phyloP scores from a whole-genome alignment of 1,140 invertebrate genomes.

The Drosophila kanapiae region DNA sequence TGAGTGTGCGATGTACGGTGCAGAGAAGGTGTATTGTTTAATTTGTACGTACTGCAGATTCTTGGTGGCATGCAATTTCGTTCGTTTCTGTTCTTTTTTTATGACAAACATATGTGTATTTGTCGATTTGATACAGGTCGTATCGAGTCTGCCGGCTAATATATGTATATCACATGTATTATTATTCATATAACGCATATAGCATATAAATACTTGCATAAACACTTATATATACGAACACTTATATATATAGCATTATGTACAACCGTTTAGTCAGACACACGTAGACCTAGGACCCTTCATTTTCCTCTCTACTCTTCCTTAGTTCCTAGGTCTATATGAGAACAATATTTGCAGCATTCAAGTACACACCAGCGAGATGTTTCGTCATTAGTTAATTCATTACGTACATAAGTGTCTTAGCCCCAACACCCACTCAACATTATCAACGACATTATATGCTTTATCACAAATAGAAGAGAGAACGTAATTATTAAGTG shows the following conservation, averaged over 20 bases:
- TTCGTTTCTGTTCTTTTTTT: slow-evolving; percentile 42
- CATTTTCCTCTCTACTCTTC: slow-evolving; percentile 32
- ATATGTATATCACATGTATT: slow-evolving; percentile 63
- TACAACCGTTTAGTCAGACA: slow-evolving; percentile 42
- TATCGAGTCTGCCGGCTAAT: slow-evolving; percentile 31
- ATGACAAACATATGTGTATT: slow-evolving; percentile 36
- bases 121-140: slow-evolving; percentile 18
- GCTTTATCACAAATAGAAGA: slow-evolving; percentile 62
- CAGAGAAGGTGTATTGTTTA: slow-evolving; percentile 23
- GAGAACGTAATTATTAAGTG: slow-evolving; percentile 45
- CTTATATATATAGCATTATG: slow-evolving; percentile 43
- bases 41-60: slow-evolving; percentile 15
- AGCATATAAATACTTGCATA: slow-evolving; percentile 37
- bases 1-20: slow-evolving; percentile 22
- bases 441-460: slow-evolving; percentile 77
- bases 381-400: slow-evolving; percentile 74
- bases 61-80: slow-evolving; percentile 35
- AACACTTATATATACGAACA: slow-evolving; percentile 36
- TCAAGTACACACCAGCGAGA: slow-evolving; percentile 15
- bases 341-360: slow-evolving; percentile 48
- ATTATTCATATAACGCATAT: slow-evolving; percentile 54
- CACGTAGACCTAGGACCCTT: slow-evolving; percentile 14
- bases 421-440: slow-evolving; percentile 56
- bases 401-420: slow-evolving; percentile 66
- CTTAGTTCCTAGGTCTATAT: slow-evolving; percentile 58